Evolutionary conservation across 1,140 invertebrate genomes (phyloP).

Genomic region (Coenobita brevimanus): DNA sequence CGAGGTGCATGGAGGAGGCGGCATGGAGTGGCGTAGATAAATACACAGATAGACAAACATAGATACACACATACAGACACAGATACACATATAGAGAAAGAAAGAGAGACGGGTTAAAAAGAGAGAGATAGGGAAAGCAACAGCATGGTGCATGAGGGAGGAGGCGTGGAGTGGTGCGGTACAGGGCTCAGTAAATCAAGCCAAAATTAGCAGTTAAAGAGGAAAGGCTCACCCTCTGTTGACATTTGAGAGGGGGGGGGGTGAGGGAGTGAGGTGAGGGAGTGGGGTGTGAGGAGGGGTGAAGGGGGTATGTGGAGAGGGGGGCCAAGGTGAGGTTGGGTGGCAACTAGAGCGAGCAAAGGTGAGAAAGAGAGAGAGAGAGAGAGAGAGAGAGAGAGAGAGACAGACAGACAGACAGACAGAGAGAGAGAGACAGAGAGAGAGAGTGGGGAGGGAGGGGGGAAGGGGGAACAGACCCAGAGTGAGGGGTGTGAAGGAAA

Average conservation of each 20-base stretch:
- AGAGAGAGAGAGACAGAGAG: conserved; percentile 32
- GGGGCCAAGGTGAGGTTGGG: not conserved
- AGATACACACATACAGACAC: too few species aligned
- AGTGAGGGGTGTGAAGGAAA: too few species aligned
- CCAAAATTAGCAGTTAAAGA: not conserved
- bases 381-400: not conserved
- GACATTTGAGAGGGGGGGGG: not conserved
- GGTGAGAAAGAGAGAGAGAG: not conserved
- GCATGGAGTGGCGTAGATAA: too few species aligned
- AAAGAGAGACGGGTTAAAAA: too few species aligned
- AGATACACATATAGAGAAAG: too few species aligned
- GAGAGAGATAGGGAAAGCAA: too few species aligned
- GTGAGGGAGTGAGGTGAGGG: not conserved
- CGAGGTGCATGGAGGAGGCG: not conserved
- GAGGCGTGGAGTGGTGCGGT: not conserved
- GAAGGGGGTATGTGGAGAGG: not conserved
- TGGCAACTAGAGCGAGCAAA: not conserved
- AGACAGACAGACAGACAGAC: not conserved
- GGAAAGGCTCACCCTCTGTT: not conserved
- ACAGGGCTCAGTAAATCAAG: not conserved
- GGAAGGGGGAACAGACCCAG: not conserved
- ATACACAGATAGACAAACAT: too few species aligned
- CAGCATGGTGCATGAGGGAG: not conserved
- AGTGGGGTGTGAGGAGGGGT: not conserved
- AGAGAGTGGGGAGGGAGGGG: not conserved